A percentile compares a stretch with the other conserved stretches of the same genome.
Conservation (phyloP, 2,797 vertebrate species). For the Tinamus major region DNA sequence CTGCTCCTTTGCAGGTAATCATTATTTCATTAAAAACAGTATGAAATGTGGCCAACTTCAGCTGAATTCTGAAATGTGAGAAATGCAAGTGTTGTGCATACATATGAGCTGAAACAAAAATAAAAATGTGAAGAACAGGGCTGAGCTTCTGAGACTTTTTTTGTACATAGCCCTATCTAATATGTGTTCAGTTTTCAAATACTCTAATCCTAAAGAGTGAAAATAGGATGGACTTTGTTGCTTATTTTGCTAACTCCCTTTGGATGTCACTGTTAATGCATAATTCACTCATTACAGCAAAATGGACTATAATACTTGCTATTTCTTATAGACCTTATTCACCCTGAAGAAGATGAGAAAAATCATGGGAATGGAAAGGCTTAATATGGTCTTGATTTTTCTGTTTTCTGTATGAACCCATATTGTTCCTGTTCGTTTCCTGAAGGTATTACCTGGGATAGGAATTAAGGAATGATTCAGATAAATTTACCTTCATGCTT, state of each 20-base stretch:
- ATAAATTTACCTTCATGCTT: neutral
- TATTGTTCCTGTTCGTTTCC: neutral
- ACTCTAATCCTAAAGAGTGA: neutral
- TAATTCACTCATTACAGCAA: neutral
- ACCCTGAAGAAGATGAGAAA: neutral
- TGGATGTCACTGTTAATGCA: neutral
- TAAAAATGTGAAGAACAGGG: neutral
- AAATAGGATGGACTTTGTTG: neutral
- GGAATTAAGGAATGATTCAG: neutral
- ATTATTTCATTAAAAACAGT: neutral
- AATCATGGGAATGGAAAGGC: neutral
- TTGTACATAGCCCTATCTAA: rapidly evolving
- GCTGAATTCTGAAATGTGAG: neutral
- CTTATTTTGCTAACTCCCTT: neutral
- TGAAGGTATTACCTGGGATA: neutral
- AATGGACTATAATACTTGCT: neutral
- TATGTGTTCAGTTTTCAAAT: neutral
- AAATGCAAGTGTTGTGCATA: neutral
- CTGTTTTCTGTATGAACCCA: neutral
- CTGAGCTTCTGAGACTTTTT: neutral
- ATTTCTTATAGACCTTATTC: neutral
- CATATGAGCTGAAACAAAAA: neutral
- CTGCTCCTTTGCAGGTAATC: neutral
- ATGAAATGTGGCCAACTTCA: neutral
- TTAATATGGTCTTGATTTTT: neutral